phyloP scores from a whole-genome alignment of 2,797 vertebrate species.

The Chloroceryle amazona region DNA sequence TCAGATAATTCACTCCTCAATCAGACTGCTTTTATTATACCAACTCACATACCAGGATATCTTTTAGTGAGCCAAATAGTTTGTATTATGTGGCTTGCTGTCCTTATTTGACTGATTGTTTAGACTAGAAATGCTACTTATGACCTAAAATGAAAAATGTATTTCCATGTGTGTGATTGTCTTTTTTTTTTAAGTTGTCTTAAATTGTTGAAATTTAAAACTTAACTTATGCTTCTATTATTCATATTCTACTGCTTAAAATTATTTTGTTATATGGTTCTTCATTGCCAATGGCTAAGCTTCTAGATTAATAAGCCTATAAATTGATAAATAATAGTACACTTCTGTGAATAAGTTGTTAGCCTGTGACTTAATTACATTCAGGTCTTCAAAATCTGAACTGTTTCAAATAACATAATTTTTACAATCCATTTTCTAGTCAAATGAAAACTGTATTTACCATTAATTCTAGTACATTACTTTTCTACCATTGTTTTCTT shows the following conservation, averaged over 20 bases:
- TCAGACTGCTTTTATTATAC: not conserved
- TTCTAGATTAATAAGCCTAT: not conserved
- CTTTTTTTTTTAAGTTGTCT: not conserved
- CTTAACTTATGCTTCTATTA: not conserved
- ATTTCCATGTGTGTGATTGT: not conserved
- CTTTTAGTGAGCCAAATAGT: not conserved
- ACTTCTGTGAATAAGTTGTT: not conserved
- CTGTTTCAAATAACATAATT: not conserved
- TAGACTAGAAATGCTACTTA: not conserved
- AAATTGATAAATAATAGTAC: not conserved
- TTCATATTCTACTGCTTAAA: not conserved
- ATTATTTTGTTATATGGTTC: not conserved
- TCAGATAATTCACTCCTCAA: not conserved
- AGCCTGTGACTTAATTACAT: not conserved
- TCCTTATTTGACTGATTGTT: not conserved
- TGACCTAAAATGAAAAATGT: not conserved
- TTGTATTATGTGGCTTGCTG: not conserved
- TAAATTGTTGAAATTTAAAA: not conserved
- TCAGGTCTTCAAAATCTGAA: not conserved
- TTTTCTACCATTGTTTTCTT: not conserved
- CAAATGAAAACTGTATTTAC: not conserved
- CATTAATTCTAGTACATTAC: not conserved
- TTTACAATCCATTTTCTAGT: not conserved
- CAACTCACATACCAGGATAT: not conserved
- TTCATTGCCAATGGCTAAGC: not conserved